phyloP scores from a whole-genome alignment of 1,140 invertebrate genomes.

The Cataglyphis hispanica region DNA sequence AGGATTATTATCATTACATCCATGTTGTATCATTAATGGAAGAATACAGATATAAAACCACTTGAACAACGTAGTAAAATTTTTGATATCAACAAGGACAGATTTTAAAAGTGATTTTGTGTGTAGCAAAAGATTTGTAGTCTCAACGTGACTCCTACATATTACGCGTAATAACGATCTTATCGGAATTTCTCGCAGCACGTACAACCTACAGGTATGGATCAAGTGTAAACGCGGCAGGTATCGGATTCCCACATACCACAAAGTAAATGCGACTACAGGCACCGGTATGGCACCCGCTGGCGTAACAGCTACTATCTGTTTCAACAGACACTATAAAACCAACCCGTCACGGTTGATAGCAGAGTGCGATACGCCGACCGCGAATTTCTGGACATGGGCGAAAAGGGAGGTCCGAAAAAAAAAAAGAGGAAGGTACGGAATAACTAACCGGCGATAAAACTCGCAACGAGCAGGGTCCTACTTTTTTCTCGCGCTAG shows the following conservation, averaged over 20 bases:
- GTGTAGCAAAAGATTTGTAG: not conserved
- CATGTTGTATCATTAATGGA: not conserved
- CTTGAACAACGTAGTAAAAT: not conserved
- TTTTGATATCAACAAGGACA: not conserved
- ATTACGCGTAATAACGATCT: slow-evolving; percentile 14
- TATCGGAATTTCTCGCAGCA: slow-evolving; percentile 5
- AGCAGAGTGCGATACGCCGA: not conserved
- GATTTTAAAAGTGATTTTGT: not conserved
- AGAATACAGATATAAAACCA: not conserved
- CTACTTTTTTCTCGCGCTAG: slow-evolving; percentile 40
- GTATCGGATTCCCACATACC: slow-evolving; percentile 35
- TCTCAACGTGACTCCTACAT: not conserved
- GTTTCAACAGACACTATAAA: slow-evolving; percentile 60
- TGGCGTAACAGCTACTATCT: slow-evolving; percentile 29
- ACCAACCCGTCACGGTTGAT: slow-evolving; percentile 16
- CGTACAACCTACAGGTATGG: not conserved
- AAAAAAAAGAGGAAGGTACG: slow-evolving; percentile 5
- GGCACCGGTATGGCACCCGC: not conserved
- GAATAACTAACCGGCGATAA: slow-evolving; percentile 61
- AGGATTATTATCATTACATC: not conserved
- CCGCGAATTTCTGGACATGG: slow-evolving; percentile 69
- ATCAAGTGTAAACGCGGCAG: slow-evolving; percentile 18
- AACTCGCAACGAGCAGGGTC: slow-evolving; percentile 63
- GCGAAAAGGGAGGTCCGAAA: slow-evolving; percentile 12
- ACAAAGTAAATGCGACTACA: slow-evolving; percentile 36